Evolutionary conservation across 2,888 invertebrate genomes (phyloP).

Genomic region (Thecophora atra): DNA sequence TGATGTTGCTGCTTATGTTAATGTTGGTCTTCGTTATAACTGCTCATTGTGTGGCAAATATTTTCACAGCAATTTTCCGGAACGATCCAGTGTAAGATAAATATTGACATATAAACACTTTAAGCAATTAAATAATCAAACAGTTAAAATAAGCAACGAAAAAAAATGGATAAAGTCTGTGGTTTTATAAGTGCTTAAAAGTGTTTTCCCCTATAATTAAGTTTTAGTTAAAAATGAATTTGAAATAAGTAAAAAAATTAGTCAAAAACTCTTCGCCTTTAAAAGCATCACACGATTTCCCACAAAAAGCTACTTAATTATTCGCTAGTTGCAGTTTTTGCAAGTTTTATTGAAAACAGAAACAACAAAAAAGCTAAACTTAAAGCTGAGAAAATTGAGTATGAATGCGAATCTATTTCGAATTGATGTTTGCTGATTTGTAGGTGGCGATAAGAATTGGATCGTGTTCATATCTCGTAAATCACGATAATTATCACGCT

Average conservation of each 20-base stretch:
- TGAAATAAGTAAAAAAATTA: slow-evolving; percentile 30
- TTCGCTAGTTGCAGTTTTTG: slow-evolving; percentile 12
- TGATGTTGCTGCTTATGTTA: not conserved
- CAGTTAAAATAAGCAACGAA: not conserved
- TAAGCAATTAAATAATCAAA: not conserved
- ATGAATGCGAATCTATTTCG: not conserved
- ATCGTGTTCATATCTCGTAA: slow-evolving; percentile 34
- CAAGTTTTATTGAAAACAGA: too few relatives aligned
- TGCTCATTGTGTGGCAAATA: slow-evolving; percentile 19
- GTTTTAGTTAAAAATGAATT: too few relatives aligned
- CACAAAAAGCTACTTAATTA: slow-evolving; percentile 30
- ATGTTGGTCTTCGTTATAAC: slow-evolving; percentile 1
- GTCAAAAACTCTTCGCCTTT: slow-evolving; percentile 14
- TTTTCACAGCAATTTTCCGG: slow-evolving; percentile 32
- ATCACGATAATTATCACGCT: slow-evolving; percentile 32
- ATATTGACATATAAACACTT: slow-evolving; percentile 30
- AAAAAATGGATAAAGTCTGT: too few relatives aligned
- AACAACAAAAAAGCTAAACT: not conserved
- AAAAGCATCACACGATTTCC: slow-evolving; percentile 26
- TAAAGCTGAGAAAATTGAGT: not conserved
- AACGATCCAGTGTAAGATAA: slow-evolving; percentile 24
- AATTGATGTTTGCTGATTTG: not conserved
- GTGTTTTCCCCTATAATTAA: not conserved
- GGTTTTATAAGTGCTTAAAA: too few relatives aligned
- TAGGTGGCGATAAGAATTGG: slow-evolving; percentile 22